Evolutionary conservation across 2,888 invertebrate genomes (phyloP).

Genomic region (Mythimna lalbum): DNA sequence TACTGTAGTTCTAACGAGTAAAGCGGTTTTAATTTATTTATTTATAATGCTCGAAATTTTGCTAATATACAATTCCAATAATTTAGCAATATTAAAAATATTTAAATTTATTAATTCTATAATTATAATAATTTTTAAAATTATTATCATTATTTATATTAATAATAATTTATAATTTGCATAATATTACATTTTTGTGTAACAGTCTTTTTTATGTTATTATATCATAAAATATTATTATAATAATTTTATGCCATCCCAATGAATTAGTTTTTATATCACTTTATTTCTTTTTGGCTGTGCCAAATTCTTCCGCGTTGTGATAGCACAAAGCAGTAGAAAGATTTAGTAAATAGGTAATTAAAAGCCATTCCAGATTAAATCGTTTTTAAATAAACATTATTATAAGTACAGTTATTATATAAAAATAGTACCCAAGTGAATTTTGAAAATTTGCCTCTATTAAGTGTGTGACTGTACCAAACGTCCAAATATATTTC

Average conservation of each 20-base stretch:
- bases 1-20: conserved; percentile 18
- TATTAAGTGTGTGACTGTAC: background rate
- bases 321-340: background rate
- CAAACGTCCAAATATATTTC: background rate
- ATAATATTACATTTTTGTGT: background rate
- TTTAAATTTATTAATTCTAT: background rate
- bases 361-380: conserved; percentile 36
- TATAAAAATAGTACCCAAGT: background rate
- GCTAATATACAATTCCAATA: background rate
- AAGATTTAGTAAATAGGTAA: background rate
- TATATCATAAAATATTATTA: no score
- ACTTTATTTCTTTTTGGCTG: background rate
- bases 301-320: conserved; percentile 3
- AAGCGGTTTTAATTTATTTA: conserved; percentile 6
- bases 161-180: background rate
- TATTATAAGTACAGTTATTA: conserved; percentile 33
- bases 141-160: background rate
- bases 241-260: no score
- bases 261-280: background rate
- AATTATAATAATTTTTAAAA: background rate
- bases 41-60: background rate
- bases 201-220: background rate
- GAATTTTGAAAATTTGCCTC: no score
- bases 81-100: background rate
- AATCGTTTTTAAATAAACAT: conserved; percentile 12